phyloP scores from a whole-genome alignment of 2,113 vertebrate genomes.

The Hiodon tergisus region DNA sequence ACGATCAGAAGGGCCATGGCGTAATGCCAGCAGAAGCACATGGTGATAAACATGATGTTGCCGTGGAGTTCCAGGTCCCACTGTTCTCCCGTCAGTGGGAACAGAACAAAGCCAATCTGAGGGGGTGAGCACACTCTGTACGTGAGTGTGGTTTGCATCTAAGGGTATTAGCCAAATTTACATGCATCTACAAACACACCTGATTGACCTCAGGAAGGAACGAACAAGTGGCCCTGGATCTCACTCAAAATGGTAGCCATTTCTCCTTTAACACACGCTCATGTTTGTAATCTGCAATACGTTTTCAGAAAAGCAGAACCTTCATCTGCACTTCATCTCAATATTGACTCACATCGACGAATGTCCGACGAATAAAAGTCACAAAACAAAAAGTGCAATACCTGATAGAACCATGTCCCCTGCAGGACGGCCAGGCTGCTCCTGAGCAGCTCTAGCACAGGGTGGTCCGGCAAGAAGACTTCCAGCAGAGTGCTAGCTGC shows the following conservation, averaged over 20 bases:
- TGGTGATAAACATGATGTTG: slow-evolving; percentile 91
- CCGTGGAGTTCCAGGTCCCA: slow-evolving; percentile 68
- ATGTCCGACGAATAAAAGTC: neutral
- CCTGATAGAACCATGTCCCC: slow-evolving; percentile 96
- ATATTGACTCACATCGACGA: neutral
- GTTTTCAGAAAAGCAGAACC: no score
- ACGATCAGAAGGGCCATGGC: slow-evolving; percentile 60
- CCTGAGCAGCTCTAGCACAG: slow-evolving; percentile 75
- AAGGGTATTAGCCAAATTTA: no score
- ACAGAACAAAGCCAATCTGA: slow-evolving; percentile 89
- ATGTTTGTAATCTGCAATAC: no score
- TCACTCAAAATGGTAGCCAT: neutral
- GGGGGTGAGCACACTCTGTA: neutral
- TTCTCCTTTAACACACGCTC: neutral
- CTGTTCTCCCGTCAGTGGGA: slow-evolving; percentile 60
- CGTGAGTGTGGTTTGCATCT: neutral
- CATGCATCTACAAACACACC: neutral
- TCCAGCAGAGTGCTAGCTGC: slow-evolving; percentile 63
- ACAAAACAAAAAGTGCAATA: slow-evolving; percentile 34
- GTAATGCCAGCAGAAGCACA: slow-evolving; percentile 97
- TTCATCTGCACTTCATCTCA: no score
- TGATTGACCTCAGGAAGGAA: no score
- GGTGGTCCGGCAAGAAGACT: slow-evolving; percentile 69
- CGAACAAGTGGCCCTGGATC: neutral
- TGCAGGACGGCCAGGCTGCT: slow-evolving; percentile 75